These are phyloP conservation scores for Bos javanicus DNA, from an alignment of 2,113 vertebrate species.

Conservation along the genomic window DNA sequence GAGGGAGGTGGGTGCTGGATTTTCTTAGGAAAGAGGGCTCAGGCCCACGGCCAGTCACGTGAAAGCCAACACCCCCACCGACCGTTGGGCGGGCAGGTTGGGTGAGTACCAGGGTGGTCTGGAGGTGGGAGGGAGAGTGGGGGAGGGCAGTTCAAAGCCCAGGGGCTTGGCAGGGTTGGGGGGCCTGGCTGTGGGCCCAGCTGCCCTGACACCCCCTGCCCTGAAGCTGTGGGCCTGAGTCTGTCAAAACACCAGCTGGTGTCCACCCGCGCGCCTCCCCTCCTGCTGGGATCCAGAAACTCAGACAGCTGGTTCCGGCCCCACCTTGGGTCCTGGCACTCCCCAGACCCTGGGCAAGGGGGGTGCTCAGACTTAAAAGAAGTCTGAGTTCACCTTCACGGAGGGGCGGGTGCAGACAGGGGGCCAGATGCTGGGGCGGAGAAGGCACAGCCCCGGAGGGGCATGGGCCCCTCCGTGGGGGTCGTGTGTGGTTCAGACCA, in stretches of 20 bases:
- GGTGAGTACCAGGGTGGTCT: conserved; percentile 57
- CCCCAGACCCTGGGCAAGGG: neutral
- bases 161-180: neutral
- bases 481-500: neutral
- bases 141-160: neutral
- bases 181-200: neutral
- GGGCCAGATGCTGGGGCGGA: neutral
- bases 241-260: conserved; percentile 40
- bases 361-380: neutral
- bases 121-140: neutral
- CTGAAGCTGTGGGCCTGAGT: neutral
- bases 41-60: neutral
- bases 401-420: neutral
- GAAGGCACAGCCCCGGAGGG: neutral
- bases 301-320: neutral
- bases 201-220: rapidly evolving
- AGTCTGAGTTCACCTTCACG: neutral
- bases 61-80: neutral
- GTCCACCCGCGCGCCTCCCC: neutral
- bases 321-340: neutral
- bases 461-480: neutral
- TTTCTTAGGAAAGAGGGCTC: neutral
- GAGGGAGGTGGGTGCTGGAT: neutral
- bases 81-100: neutral
- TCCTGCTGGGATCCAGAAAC: neutral